Conservation (phyloP, 2,797 vertebrate species). For the Malurus leucopterus region DNA sequence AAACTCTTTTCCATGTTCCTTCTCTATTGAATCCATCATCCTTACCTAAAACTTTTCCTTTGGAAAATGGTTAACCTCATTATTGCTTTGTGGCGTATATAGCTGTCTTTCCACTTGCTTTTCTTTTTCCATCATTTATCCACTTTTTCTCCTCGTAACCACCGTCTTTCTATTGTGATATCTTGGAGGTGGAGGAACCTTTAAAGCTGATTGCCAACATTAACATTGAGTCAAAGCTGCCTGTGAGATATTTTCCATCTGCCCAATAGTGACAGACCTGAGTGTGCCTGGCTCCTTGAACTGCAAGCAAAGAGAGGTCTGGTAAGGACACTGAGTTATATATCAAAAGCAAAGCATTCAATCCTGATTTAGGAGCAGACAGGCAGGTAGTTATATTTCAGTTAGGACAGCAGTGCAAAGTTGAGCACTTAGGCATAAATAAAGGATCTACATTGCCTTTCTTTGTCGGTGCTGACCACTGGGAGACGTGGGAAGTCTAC, state of each 20-base stretch:
- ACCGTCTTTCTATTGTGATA: background rate
- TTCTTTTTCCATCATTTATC: background rate
- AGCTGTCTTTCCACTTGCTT: background rate
- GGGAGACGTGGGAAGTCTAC: background rate
- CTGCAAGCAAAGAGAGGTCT: background rate
- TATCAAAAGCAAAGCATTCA: background rate
- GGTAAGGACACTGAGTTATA: background rate
- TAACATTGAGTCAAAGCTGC: background rate
- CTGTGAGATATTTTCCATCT: background rate
- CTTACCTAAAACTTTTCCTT: background rate
- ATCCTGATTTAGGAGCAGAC: background rate
- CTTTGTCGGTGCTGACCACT: background rate
- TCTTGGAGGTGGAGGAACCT: background rate
- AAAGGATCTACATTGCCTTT: background rate
- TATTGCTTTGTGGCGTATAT: background rate
- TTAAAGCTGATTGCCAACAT: background rate
- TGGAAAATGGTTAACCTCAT: background rate
- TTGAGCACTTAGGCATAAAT: background rate
- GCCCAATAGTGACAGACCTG: background rate
- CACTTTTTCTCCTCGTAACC: background rate
- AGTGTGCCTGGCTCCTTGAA: background rate
- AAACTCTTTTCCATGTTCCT: background rate
- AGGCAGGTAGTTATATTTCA: background rate
- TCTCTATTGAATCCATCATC: background rate
- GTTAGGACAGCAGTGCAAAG: background rate